These are phyloP conservation scores for Dromaius novaehollandiae DNA, from an alignment of 2,113 vertebrate species.

Conservation along the genomic window DNA sequence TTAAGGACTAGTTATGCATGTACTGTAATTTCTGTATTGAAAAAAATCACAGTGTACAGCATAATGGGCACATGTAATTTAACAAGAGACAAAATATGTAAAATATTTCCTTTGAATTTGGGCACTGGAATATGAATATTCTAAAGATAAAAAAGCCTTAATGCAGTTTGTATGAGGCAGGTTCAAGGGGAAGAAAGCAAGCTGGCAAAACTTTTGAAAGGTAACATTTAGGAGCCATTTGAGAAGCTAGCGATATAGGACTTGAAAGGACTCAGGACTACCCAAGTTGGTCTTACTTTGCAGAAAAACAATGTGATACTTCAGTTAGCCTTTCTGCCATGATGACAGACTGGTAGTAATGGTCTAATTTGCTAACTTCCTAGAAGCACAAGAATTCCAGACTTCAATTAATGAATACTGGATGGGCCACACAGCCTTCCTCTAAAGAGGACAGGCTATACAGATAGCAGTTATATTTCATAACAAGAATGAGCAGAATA, in stretches of 20 bases:
- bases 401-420: neutral
- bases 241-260: neutral
- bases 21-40: neutral
- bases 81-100: neutral
- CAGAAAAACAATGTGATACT: neutral
- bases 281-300: neutral
- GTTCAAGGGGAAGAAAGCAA: neutral
- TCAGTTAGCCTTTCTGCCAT: neutral
- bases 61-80: neutral
- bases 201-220: neutral
- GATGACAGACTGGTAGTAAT: neutral
- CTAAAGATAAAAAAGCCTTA: neutral
- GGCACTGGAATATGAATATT: neutral
- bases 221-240: neutral
- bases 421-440: neutral
- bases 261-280: neutral
- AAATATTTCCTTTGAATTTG: neutral
- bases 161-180: neutral
- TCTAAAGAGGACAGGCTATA: neutral
- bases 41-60: neutral
- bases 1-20: neutral
- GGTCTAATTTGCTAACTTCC: neutral
- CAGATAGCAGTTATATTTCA: neutral
- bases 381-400: neutral
- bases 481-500: neutral